phyloP scores from a whole-genome alignment of 2,888 invertebrate species.

The Polietes domitor region DNA sequence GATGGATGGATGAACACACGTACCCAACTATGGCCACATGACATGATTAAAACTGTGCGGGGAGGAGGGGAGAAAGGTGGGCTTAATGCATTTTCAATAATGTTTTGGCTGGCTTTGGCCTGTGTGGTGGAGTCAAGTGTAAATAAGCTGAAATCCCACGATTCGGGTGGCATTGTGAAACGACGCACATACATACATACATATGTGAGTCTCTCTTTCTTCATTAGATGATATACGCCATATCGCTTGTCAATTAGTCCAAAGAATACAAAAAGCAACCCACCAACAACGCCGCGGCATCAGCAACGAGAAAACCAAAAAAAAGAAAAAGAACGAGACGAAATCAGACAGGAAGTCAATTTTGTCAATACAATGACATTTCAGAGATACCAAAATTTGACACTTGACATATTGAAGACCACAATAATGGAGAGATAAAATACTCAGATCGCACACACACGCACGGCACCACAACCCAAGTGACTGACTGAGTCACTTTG shows the following conservation, averaged over 20 bases:
- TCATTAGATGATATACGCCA: slow-evolving; percentile 66
- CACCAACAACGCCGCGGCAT: slow-evolving; percentile 24
- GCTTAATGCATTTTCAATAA: slow-evolving; percentile 61
- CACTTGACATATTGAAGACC: slow-evolving; percentile 65
- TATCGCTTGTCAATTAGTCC: slow-evolving; percentile 63
- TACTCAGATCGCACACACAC: not conserved
- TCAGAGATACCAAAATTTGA: slow-evolving; percentile 53
- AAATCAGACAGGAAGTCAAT: slow-evolving; percentile 65
- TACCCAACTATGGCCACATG: not conserved
- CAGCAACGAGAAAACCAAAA: slow-evolving; percentile 12
- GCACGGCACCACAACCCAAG: not conserved
- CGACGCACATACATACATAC: not conserved
- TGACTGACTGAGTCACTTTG: not conserved
- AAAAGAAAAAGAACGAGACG: slow-evolving; percentile 18
- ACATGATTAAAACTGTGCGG: slow-evolving; percentile 23
- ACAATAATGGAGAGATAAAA: slow-evolving; percentile 63
- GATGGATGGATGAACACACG: not conserved
- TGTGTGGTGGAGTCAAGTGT: slow-evolving; percentile 63
- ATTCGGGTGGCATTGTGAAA: slow-evolving; percentile 61
- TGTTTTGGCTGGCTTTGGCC: slow-evolving; percentile 26
- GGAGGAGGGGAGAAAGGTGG: slow-evolving; percentile 31
- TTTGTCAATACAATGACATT: slow-evolving; percentile 58
- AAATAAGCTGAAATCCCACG: slow-evolving; percentile 66
- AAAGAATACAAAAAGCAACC: slow-evolving; percentile 13
- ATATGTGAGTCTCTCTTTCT: slow-evolving; percentile 19